phyloP scores from a whole-genome alignment of 2,797 vertebrate genomes.

The Etheostoma nigrum region DNA sequence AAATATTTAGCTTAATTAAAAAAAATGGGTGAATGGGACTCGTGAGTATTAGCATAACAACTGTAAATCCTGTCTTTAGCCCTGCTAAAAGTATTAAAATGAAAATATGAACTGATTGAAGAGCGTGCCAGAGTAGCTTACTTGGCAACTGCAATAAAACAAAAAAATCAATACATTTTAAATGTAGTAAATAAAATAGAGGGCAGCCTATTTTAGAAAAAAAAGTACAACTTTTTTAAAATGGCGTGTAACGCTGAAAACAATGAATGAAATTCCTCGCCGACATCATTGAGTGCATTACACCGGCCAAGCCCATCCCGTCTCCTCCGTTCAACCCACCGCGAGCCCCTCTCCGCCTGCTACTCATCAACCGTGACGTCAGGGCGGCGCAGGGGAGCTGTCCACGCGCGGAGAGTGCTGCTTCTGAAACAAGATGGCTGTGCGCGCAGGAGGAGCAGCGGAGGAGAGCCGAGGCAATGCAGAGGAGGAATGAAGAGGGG shows the following conservation, averaged over 20 bases:
- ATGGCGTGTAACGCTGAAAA: not conserved
- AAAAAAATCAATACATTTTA: not conserved
- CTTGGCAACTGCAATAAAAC: not conserved
- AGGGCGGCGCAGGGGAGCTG: slow-evolving; percentile 72
- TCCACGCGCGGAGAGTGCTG: slow-evolving; percentile 68
- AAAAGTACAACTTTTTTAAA: not conserved
- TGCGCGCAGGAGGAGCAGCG: slow-evolving; percentile 77
- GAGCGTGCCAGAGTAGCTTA: no score
- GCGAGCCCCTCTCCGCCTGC: slow-evolving; percentile 33
- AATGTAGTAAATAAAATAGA: not conserved
- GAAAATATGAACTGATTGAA: no score
- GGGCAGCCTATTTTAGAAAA: not conserved
- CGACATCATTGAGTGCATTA: slow-evolving; percentile 37
- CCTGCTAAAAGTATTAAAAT: not conserved
- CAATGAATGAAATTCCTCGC: slow-evolving; percentile 51
- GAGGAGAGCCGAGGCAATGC: slow-evolving; percentile 78
- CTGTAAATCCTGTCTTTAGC: not conserved
- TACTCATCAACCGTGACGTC: slow-evolving; percentile 82
- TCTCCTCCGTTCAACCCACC: slow-evolving; percentile 8
- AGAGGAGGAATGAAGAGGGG: slow-evolving; percentile 67
- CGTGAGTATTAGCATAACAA: not conserved
- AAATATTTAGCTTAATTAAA: not conserved
- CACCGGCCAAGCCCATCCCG: slow-evolving; percentile 6
- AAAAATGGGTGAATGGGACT: not conserved
- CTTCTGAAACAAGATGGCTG: slow-evolving; percentile 89